A percentile compares a stretch with the other conserved stretches of the same genome.
These are phyloP conservation scores for Odontamblyopus rebecca DNA, from an alignment of 2,797 vertebrate species.

Conservation along the genomic window DNA sequence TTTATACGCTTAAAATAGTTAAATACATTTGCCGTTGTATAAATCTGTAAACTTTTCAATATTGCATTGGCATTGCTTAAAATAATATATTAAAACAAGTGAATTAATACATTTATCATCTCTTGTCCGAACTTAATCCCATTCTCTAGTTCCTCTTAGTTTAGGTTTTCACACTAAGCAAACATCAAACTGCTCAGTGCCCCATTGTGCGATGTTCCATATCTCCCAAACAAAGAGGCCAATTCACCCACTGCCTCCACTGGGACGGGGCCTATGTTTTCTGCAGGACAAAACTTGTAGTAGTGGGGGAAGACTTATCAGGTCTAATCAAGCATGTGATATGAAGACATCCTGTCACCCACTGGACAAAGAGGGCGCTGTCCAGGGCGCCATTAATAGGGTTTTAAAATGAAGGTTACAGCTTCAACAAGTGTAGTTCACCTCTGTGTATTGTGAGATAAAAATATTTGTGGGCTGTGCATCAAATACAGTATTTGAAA, in stretches of 20 bases:
- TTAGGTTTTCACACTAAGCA: constrained; percentile 84
- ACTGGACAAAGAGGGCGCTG: constrained; percentile 71
- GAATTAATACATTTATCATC: constrained; percentile 22
- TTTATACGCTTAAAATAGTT: too few species aligned
- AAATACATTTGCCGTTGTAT: too few species aligned
- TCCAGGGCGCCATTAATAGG: constrained; percentile 63
- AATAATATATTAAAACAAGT: neutral
- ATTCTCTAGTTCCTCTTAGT: constrained; percentile 68
- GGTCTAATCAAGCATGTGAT: constrained; percentile 74
- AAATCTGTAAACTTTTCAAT: neutral
- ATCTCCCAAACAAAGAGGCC: constrained; percentile 79
- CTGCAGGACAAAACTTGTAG: constrained; percentile 52
- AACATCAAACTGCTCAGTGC: constrained; percentile 73
- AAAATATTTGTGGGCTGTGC: neutral
- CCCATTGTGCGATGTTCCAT: constrained; percentile 54
- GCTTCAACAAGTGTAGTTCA: constrained; percentile 65
- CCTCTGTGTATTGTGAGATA: constrained; percentile 57
- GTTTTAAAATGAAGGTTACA: constrained; percentile 66
- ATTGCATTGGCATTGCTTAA: neutral
- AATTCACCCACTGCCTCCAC: constrained; percentile 74
- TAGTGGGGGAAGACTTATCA: constrained; percentile 59
- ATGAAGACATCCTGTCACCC: constrained; percentile 78
- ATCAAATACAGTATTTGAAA: too few species aligned
- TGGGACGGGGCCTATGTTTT: constrained; percentile 68
- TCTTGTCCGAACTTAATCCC: constrained; percentile 35